Evolutionary conservation across 2,113 vertebrate genomes (phyloP), one percentile per base, ranked within the genome.

Genomic region (Mirounga angustirostris): DNA sequence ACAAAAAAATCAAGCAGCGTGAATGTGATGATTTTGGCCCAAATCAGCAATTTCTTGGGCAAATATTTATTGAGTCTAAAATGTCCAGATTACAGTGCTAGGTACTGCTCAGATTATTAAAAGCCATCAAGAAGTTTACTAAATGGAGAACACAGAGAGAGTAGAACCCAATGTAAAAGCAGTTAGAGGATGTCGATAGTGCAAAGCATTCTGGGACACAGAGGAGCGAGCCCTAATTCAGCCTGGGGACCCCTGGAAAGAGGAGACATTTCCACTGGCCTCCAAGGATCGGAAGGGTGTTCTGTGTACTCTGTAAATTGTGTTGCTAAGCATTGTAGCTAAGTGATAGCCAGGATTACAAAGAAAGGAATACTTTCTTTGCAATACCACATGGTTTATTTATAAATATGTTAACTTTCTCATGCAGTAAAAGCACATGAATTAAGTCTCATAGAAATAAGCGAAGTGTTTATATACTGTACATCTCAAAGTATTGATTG

Each of bases 401-500:
- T 97, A 63, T 95, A 89, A 74, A 94, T 71, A 90, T 74, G 50
- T 36, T 43, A 91, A 73, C 26, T 94, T 61, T 98, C 94, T 97
- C 82, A 33, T 2, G 54, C 93, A 94, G 78, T 94, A 12, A 61
- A 73, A 93, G 12, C 24, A 90, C 24, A 30, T 85, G 56, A 97
- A 89, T 94, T 97, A 95, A 93, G 43, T 61, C 94, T 93, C 87
- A 88, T 95, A 94, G 98, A 46, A 28, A 19, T 94, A 76, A 91
- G 43, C 13, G 9, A 87, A 96, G 65, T 69, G 52, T 98, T 98
- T 98, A 98, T 58, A 97, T 91, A 96, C 97, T 4, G 7, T 36
- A 36, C 93, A 98, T 82, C 94, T 98, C 93, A 95, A 97, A 98
- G 69, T 98, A 98, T 98, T 97, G 98, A 98, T 97, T 92, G 85